Conservation (phyloP, 2,888 invertebrate species). For the Allacma fusca region DNA sequence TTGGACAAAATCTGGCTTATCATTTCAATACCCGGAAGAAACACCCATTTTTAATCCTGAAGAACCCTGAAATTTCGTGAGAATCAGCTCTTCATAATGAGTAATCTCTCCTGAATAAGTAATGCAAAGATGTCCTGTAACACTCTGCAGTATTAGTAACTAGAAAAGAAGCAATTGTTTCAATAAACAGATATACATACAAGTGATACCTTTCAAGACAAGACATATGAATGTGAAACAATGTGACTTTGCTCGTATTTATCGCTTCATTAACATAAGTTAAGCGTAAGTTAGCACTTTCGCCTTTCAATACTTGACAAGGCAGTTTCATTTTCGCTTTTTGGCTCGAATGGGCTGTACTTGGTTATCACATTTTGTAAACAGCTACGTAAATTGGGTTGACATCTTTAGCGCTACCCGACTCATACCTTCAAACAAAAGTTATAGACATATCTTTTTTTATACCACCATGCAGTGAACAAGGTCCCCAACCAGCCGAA, state of each 20-base stretch:
- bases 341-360: background rate
- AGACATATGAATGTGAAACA: background rate
- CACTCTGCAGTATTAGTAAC: too few species aligned
- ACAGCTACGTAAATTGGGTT: background rate
- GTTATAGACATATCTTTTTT: background rate
- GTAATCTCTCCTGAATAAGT: too few species aligned
- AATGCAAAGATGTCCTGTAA: too few species aligned
- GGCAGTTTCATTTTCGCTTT: constrained; percentile 3
- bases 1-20: background rate
- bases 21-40: background rate
- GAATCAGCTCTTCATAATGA: too few species aligned
- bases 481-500: too few species aligned
- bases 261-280: constrained; percentile 12
- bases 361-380: background rate
- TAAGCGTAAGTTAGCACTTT: constrained; percentile 17
- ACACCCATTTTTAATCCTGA: background rate
- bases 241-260: constrained; percentile 10
- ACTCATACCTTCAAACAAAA: background rate
- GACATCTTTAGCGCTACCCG: background rate
- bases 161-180: too few species aligned
- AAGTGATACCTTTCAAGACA: background rate
- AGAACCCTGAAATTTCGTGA: too few species aligned
- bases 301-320: constrained; percentile 28
- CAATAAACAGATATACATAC: background rate
- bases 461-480: too few species aligned